A percentile compares a stretch with the other conserved stretches of the same genome.
Evolutionary conservation across 2,888 invertebrate genomes (phyloP).

Genomic region (Parelbella ahira): DNA sequence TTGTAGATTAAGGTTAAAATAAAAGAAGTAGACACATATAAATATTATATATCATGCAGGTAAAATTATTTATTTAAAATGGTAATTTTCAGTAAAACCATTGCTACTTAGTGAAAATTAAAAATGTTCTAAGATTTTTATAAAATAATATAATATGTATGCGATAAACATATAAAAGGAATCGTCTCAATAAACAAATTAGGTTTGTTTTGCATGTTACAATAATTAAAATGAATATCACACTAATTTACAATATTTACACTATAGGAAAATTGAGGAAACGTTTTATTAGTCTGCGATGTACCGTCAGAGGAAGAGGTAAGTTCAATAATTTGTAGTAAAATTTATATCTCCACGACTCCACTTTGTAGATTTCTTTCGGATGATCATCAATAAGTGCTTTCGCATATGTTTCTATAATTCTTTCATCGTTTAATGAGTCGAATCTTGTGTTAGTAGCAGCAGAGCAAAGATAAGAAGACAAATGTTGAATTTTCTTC

Average conservation of each 20-base stretch:
- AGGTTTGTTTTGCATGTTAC: no score
- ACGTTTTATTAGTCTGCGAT: constrained; percentile 81
- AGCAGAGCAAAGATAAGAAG: constrained; percentile 77
- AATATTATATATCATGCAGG: no score
- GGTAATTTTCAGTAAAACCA: no score
- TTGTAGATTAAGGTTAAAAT: no score
- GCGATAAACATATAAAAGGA: no score
- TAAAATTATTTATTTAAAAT: no score
- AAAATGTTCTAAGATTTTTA: no score
- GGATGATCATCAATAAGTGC: constrained; percentile 83
- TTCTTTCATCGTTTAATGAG: constrained; percentile 73
- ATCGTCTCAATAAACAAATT: no score
- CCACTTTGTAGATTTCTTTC: constrained; percentile 82
- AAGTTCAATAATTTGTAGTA: constrained; percentile 84
- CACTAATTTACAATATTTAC: background rate
- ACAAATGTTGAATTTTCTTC: constrained; percentile 83
- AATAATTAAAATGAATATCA: no score
- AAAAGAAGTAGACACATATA: no score
- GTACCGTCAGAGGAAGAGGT: constrained; percentile 75
- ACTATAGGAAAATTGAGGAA: constrained; percentile 83
- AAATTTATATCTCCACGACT: constrained; percentile 83
- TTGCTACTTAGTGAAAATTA: no score
- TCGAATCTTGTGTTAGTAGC: constrained; percentile 58
- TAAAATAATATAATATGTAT: no score
- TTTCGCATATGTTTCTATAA: constrained; percentile 82